phyloP scores from a whole-genome alignment of 2,888 invertebrate genomes.

The Tenthredo mesomela region DNA sequence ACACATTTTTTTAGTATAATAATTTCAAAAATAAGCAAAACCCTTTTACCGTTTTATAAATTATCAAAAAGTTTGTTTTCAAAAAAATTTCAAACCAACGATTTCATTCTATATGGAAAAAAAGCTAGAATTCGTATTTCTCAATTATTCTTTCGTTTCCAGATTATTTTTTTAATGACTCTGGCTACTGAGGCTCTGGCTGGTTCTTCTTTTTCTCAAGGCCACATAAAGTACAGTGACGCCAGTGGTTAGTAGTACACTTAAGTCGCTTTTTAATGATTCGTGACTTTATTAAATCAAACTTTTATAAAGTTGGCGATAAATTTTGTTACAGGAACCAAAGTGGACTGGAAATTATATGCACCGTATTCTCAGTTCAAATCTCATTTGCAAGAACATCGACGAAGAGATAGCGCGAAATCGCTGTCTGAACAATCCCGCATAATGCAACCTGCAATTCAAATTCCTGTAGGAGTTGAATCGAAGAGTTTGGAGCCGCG shows the following conservation, averaged over 20 bases:
- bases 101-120: not conserved
- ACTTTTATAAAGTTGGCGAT: not conserved
- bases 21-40: not conserved
- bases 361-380: constrained; percentile 66
- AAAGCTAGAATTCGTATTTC: not conserved
- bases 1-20: not conserved
- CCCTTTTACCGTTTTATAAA: not conserved
- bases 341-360: constrained; percentile 69
- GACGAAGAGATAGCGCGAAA: constrained; percentile 51
- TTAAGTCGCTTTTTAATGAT: not conserved
- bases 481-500: not conserved
- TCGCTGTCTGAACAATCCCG: constrained; percentile 49
- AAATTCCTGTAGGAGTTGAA: constrained; percentile 7
- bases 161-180: constrained; percentile 66
- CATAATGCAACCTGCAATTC: constrained; percentile 49
- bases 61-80: not conserved
- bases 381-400: constrained; percentile 58
- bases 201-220: constrained; percentile 65
- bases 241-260: constrained; percentile 66
- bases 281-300: not conserved
- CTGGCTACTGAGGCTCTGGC: constrained; percentile 64
- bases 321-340: constrained; percentile 60
- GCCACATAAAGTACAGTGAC: constrained; percentile 69
- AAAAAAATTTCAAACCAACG: not conserved
- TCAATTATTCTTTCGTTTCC: constrained; percentile 56